These are phyloP conservation scores for Otocyon megalotis DNA, from an alignment of 2,113 vertebrate genomes.

Conservation along the genomic window DNA sequence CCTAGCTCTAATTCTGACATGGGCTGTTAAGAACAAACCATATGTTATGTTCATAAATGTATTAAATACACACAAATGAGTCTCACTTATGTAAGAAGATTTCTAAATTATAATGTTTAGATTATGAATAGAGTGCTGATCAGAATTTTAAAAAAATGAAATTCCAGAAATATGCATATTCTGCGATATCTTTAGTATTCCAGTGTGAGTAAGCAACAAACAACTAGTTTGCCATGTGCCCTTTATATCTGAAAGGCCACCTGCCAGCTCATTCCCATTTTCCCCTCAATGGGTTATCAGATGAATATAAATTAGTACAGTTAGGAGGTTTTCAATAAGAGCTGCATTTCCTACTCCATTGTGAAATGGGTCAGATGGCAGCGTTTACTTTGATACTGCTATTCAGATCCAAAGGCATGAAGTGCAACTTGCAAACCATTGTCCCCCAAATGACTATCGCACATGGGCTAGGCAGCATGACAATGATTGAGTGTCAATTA, in stretches of 20 bases:
- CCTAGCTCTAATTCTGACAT: conserved; percentile 30
- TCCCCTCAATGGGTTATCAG: conserved; percentile 68
- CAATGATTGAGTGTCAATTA: conserved; percentile 60
- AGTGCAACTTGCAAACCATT: conserved; percentile 8
- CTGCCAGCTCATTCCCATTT: conserved; percentile 80
- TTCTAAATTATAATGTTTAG: conserved; percentile 67
- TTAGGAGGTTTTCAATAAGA: conserved; percentile 57
- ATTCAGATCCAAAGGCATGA: conserved; percentile 58
- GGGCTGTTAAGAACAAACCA: conserved; percentile 69
- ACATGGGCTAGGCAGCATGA: neutral
- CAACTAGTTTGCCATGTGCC: conserved; percentile 72
- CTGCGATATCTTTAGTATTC: conserved; percentile 71
- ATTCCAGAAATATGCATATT: conserved; percentile 50
- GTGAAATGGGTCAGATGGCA: conserved; percentile 45
- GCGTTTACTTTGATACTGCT: neutral
- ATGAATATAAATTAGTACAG: conserved; percentile 77
- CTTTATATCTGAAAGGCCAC: conserved; percentile 85
- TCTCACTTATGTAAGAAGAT: neutral
- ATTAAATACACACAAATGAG: conserved; percentile 63
- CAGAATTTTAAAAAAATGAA: conserved; percentile 2
- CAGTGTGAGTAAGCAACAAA: conserved; percentile 73
- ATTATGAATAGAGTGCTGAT: conserved; percentile 58
- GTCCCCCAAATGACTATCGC: conserved; percentile 40
- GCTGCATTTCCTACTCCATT: neutral
- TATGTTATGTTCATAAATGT: conserved; percentile 54